A percentile compares a stretch with the other conserved stretches of the same genome.
phyloP scores from a whole-genome alignment of 2,888 invertebrate species.

The Drosophila subquinaria region DNA sequence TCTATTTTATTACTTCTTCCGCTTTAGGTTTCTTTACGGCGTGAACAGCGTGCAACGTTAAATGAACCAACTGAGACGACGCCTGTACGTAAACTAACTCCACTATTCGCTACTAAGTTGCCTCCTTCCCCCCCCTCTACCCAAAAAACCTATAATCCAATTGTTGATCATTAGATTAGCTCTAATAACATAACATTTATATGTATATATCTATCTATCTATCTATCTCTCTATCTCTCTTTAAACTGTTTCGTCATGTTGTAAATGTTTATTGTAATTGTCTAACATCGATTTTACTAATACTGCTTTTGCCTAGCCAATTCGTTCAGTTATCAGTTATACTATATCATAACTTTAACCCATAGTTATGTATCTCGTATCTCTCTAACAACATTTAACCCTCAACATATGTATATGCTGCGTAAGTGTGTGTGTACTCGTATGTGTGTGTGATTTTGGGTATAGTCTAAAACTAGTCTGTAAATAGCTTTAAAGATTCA shows the following conservation, averaged over 20 bases:
- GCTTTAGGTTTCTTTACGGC: conserved; percentile 89
- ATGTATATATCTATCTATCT: conserved; percentile 37
- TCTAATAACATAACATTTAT: conserved; percentile 20
- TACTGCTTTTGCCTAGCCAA: conserved; percentile 38
- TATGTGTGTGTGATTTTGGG: conserved; percentile 41
- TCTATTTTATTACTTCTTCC: conserved; percentile 81
- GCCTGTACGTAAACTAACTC: conserved; percentile 85
- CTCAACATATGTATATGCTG: conserved; percentile 20
- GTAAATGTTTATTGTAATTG: conserved; percentile 50
- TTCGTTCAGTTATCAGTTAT: conserved; percentile 36
- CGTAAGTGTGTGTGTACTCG: conserved; percentile 35
- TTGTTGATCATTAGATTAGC: conserved; percentile 61
- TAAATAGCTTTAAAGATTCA: conserved; percentile 39
- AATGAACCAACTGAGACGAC: conserved; percentile 86
- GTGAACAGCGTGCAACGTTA: conserved; percentile 87
- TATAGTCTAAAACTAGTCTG: conserved; percentile 26
- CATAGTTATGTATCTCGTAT: conserved; percentile 28
- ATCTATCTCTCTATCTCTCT: conserved; percentile 25
- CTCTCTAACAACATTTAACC: conserved; percentile 30
- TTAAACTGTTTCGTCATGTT: conserved; percentile 33
- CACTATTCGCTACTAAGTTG: conserved; percentile 63
- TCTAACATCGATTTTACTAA: conserved; percentile 48
- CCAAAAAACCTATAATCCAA: conserved; percentile 2
- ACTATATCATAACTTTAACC: conserved; percentile 24
- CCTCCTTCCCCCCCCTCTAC: neutral